phyloP scores from a whole-genome alignment of 2,797 vertebrate species.

The Crenichthys baileyi region DNA sequence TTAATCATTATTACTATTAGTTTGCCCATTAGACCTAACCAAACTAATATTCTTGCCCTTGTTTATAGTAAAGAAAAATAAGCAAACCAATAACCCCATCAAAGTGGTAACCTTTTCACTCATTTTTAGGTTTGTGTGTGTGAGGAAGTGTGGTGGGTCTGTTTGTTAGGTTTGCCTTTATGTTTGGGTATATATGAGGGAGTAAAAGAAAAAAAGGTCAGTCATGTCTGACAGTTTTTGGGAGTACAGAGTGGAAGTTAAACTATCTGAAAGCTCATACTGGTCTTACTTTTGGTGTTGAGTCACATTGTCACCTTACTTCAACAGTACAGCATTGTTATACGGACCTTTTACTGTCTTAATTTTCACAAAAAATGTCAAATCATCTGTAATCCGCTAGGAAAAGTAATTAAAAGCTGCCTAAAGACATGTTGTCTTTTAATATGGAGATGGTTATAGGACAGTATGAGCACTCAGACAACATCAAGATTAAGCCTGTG shows the following conservation, averaged over 20 bases:
- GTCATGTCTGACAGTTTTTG: slow-evolving; percentile 25
- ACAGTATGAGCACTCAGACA: slow-evolving; percentile 47
- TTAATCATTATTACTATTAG: no score
- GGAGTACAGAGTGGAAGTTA: slow-evolving; percentile 20
- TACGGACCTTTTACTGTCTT: neutral
- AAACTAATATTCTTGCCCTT: neutral
- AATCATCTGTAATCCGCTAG: neutral
- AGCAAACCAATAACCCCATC: neutral
- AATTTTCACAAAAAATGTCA: neutral
- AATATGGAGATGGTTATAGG: neutral
- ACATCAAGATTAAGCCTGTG: slow-evolving; percentile 41
- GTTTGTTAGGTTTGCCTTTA: slow-evolving; percentile 40
- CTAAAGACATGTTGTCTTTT: neutral
- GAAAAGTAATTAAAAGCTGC: neutral
- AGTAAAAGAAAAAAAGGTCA: slow-evolving; percentile 39
- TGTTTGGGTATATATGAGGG: slow-evolving; percentile 36
- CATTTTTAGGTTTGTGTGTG: slow-evolving; percentile 23
- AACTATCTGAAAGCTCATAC: slow-evolving; percentile 51
- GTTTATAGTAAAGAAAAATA: neutral
- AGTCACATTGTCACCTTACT: neutral
- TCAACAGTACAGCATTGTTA: neutral
- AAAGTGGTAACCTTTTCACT: neutral
- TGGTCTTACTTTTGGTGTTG: slow-evolving; percentile 14
- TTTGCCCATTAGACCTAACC: neutral
- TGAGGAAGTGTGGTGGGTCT: slow-evolving; percentile 34